phyloP scores from a whole-genome alignment of 2,888 invertebrate genomes.

The Idaea aversata region DNA sequence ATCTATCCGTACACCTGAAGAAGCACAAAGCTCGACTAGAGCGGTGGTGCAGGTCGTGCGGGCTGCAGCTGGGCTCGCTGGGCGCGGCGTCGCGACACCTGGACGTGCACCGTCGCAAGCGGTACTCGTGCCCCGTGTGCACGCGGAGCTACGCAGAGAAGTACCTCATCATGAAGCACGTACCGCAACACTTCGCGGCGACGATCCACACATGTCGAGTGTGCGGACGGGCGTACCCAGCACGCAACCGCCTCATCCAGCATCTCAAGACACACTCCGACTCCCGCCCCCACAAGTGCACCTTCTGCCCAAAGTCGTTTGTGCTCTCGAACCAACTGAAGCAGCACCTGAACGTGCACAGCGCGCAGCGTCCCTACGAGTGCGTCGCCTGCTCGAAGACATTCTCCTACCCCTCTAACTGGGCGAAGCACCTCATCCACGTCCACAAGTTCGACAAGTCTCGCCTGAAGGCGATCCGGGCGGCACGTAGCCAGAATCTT shows the following conservation, averaged over 20 bases:
- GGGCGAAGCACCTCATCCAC: constrained; percentile 75
- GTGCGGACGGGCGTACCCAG: constrained; percentile 58
- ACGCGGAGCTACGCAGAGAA: constrained; percentile 76
- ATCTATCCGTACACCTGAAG: constrained; percentile 53
- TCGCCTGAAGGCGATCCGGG: constrained; percentile 12
- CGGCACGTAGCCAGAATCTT: constrained; percentile 3
- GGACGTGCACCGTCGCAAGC: constrained; percentile 52
- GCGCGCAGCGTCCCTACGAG: constrained; percentile 75
- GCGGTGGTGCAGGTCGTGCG: constrained; percentile 59
- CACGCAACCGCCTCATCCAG: constrained; percentile 52
- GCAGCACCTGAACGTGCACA: constrained; percentile 81
- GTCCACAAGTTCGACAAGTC: constrained; percentile 51
- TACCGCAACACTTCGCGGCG: constrained; percentile 57
- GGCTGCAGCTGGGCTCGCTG: constrained; percentile 52
- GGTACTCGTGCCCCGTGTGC: constrained; percentile 79
- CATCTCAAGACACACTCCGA: constrained; percentile 63
- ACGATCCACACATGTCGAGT: constrained; percentile 77
- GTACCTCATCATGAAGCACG: constrained; percentile 54
- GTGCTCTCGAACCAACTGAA: constrained; percentile 44
- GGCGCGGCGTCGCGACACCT: constrained; percentile 54
- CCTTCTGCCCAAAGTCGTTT: constrained; percentile 75
- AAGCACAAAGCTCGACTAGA: constrained; percentile 39
- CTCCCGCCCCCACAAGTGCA: constrained; percentile 71
- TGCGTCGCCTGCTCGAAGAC: constrained; percentile 78
- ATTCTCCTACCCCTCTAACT: constrained; percentile 80